These are phyloP conservation scores for Ptilodon capucinus DNA, from an alignment of 2,888 invertebrate genomes.

Conservation along the genomic window DNA sequence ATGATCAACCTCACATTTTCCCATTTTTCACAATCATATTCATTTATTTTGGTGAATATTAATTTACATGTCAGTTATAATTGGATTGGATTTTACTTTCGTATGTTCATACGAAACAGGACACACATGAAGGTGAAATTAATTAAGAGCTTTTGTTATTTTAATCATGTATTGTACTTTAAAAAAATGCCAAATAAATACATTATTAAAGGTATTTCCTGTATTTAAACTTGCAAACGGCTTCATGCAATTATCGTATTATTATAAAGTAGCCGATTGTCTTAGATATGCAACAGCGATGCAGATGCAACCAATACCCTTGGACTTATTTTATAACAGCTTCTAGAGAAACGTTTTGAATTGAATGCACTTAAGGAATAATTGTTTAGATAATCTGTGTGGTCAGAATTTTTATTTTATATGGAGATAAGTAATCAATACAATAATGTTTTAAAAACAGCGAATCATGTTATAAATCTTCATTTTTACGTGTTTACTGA, in stretches of 20 bases:
- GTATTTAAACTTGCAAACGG: neutral
- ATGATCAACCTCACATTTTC: no score
- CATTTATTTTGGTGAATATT: no score
- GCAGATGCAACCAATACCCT: neutral
- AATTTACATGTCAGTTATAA: no score
- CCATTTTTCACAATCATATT: no score
- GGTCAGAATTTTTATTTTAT: neutral
- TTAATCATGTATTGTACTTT: neutral
- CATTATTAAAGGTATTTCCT: neutral
- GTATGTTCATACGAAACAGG: no score
- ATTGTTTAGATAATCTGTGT: neutral
- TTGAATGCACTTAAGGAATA: neutral
- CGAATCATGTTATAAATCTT: no score
- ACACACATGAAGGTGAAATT: neutral
- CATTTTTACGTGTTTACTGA: no score
- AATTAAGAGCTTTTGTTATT: no score
- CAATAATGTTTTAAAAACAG: neutral
- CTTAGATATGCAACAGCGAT: neutral
- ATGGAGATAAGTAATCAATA: neutral
- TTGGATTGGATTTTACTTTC: no score
- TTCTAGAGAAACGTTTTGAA: neutral
- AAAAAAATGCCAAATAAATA: neutral
- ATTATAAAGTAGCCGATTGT: neutral
- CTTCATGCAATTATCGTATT: neutral
- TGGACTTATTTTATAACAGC: neutral